These are phyloP conservation scores for Albula glossodonta DNA, from an alignment of 2,113 vertebrate species.

Conservation along the genomic window DNA sequence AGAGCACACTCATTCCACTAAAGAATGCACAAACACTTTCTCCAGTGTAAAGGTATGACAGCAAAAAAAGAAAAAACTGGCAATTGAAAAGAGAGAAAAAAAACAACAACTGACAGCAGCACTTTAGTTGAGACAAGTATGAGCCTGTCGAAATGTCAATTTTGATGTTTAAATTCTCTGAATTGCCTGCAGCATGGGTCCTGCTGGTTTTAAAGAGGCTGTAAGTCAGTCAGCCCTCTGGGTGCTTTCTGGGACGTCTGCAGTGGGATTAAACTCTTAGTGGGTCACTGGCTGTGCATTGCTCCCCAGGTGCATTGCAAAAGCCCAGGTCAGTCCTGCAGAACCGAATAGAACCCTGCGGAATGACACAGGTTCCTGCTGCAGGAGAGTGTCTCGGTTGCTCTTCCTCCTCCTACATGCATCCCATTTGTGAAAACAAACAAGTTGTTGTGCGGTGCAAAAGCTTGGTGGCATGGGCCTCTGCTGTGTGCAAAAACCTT, in stretches of 20 bases:
- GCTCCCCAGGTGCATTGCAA: not conserved
- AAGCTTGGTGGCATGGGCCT: not conserved
- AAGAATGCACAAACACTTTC: not conserved
- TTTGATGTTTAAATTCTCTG: slow-evolving; percentile 20
- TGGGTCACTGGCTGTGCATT: not conserved
- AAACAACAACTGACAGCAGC: not conserved
- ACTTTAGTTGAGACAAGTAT: slow-evolving; percentile 33
- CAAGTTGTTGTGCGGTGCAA: not conserved
- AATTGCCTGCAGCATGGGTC: not conserved
- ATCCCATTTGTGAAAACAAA: no score
- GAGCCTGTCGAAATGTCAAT: slow-evolving; percentile 41
- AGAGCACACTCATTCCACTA: not conserved
- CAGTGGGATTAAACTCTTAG: not conserved
- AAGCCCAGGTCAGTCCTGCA: not conserved
- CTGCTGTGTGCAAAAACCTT: not conserved
- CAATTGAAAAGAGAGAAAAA: not conserved
- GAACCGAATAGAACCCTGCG: not conserved
- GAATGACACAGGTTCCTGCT: not conserved
- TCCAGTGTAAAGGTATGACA: not conserved
- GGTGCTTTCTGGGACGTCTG: not conserved
- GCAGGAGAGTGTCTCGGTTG: not conserved
- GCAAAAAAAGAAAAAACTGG: not conserved
- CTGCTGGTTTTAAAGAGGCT: slow-evolving; percentile 4
- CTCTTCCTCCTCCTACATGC: not conserved
- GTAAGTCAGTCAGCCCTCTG: not conserved